Conservation (phyloP, 1,140 invertebrate species). For the Papilio polytes region DNA sequence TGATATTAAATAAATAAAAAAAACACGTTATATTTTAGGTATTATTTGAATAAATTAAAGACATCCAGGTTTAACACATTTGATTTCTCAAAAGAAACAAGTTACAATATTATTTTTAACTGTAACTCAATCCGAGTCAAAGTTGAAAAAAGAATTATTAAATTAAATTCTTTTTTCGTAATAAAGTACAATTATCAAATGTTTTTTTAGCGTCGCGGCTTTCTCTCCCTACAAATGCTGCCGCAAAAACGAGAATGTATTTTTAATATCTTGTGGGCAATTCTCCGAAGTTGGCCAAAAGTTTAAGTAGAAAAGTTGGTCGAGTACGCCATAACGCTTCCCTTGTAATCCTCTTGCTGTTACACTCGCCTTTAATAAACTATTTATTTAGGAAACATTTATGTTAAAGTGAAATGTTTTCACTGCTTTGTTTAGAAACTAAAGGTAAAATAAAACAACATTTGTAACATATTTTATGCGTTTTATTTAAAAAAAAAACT, state of each 20-base stretch:
- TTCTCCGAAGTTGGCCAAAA: neutral
- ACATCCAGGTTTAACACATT: too few relatives aligned
- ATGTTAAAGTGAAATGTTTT: neutral
- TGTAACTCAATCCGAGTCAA: neutral
- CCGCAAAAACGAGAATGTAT: slow-evolving; percentile 18
- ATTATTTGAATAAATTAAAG: too few relatives aligned
- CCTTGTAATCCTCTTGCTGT: neutral
- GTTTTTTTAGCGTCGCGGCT: neutral
- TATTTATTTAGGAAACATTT: neutral
- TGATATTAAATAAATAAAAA: too few relatives aligned
- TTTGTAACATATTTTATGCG: too few relatives aligned
- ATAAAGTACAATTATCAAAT: slow-evolving; percentile 10
- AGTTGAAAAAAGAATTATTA: neutral
- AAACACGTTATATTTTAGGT: too few relatives aligned
- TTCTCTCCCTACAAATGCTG: neutral
- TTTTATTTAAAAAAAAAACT: too few relatives aligned
- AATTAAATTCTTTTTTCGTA: too few relatives aligned
- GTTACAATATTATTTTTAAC: neutral
- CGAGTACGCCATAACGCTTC: neutral
- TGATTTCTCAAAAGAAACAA: neutral
- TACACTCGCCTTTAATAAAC: slow-evolving; percentile 2
- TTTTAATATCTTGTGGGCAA: slow-evolving; percentile 21
- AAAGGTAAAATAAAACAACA: neutral
- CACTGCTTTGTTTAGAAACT: neutral
- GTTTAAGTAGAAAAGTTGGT: slow-evolving; percentile 20